phyloP scores from a whole-genome alignment of 2,797 vertebrate genomes.

The Gephyroberyx darwinii region DNA sequence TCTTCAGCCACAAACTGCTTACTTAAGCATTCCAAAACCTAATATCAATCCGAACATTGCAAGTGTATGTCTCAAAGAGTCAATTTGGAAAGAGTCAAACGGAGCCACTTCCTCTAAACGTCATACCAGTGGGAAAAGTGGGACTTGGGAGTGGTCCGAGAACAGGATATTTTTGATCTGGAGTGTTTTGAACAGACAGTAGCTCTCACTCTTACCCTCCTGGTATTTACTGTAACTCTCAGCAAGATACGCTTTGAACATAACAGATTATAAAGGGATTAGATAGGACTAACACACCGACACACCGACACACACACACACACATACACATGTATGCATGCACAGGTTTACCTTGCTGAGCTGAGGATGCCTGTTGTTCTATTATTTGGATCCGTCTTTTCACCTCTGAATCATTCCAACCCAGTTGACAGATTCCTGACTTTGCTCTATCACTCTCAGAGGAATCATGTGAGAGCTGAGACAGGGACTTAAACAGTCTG shows the following conservation, averaged over 20 bases:
- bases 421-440: conserved; percentile 33
- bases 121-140: conserved; percentile 55
- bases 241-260: not conserved
- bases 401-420: conserved; percentile 59
- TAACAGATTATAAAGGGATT: not conserved
- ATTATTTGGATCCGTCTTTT: conserved; percentile 85
- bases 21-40: conserved; percentile 70
- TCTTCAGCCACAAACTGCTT: conserved; percentile 74
- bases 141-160: conserved; percentile 43
- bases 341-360: conserved; percentile 83
- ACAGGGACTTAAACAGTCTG: conserved; percentile 42
- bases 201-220: conserved; percentile 1
- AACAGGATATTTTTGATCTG: conserved; percentile 48
- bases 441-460: conserved; percentile 64
- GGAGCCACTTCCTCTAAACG: conserved; percentile 72
- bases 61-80: conserved; percentile 73
- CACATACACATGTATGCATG: not conserved
- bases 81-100: conserved; percentile 66
- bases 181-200: conserved; percentile 2
- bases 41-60: conserved; percentile 78
- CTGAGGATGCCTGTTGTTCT: conserved; percentile 86
- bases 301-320: not conserved
- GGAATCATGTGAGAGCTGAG: conserved; percentile 53
- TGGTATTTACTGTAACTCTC: not conserved
- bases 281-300: not conserved